Conservation (phyloP, 2,113 vertebrate species). For the Apaloderma vittatum region DNA sequence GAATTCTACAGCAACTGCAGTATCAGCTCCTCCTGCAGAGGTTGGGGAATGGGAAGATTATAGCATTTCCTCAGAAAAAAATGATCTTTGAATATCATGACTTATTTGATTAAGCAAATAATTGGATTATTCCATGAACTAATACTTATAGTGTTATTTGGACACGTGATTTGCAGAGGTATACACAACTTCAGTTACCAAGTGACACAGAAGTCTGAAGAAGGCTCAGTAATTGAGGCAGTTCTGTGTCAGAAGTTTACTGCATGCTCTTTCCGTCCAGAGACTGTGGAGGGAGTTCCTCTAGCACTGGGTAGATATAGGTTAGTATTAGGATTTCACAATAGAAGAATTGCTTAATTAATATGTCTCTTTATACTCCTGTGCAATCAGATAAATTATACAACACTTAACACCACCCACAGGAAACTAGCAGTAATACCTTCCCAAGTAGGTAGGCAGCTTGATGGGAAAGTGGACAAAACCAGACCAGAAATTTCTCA, state of each 20-base stretch:
- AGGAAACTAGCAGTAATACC: slow-evolving; percentile 18
- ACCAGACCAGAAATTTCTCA: not conserved
- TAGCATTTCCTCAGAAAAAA: not conserved
- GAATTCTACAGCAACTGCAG: not conserved
- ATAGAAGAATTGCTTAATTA: not conserved
- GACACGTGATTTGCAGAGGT: not conserved
- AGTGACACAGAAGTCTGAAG: not conserved
- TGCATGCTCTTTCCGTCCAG: not conserved
- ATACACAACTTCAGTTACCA: not conserved
- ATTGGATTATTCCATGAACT: not conserved
- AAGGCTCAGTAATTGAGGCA: not conserved
- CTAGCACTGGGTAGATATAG: not conserved
- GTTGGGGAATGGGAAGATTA: not conserved
- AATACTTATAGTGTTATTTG: not conserved
- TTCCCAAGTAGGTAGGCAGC: not conserved
- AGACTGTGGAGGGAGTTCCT: not conserved
- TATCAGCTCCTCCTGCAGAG: not conserved
- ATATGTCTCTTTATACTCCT: not conserved
- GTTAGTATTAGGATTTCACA: not conserved
- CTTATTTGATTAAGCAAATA: not conserved
- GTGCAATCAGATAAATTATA: not conserved
- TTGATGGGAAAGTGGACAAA: not conserved
- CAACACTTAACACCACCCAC: slow-evolving; percentile 29
- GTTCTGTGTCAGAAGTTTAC: not conserved
- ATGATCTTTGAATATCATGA: not conserved